Evolutionary conservation across 2,888 invertebrate species (phyloP).

Genomic region (Drosophila limbata): DNA sequence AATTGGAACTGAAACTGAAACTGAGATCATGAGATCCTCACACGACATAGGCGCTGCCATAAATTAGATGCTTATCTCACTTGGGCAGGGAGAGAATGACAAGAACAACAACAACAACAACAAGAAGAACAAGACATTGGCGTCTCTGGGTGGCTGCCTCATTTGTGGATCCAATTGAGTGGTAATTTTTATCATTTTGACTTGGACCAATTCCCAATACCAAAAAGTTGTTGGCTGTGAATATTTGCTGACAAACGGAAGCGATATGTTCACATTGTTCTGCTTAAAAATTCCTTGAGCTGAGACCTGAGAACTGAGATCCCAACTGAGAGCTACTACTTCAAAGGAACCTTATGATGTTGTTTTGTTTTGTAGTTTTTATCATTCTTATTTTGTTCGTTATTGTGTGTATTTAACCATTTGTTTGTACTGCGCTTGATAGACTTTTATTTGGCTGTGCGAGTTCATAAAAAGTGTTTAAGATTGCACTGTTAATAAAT

Average conservation of each 20-base stretch:
- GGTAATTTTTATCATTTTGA: conserved; percentile 76
- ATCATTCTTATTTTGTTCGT: conserved; percentile 5
- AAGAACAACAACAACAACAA: conserved; percentile 15
- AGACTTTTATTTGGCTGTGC: conserved; percentile 59
- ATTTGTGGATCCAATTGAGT: conserved; percentile 70
- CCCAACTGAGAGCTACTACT: conserved; percentile 6
- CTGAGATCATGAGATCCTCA: conserved; percentile 47
- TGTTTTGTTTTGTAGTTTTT: background rate
- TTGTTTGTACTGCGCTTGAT: conserved; percentile 37
- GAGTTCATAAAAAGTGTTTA: conserved; percentile 77
- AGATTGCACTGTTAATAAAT: conserved; percentile 60
- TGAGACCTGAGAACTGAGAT: conserved; percentile 21
- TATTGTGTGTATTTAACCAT: conserved; percentile 31
- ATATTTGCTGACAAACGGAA: conserved; percentile 77
- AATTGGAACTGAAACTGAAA: background rate
- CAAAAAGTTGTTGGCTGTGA: conserved; percentile 7
- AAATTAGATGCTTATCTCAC: conserved; percentile 77
- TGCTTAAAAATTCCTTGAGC: conserved; percentile 60
- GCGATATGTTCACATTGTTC: conserved; percentile 79
- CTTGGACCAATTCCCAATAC: conserved; percentile 20
- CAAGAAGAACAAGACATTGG: conserved; percentile 25
- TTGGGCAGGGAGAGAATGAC: conserved; percentile 15
- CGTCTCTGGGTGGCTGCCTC: conserved; percentile 65
- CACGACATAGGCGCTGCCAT: conserved; percentile 70
- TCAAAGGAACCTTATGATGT: conserved; percentile 26